phyloP scores from a whole-genome alignment of 2,113 vertebrate genomes.

The Elephas maximus region DNA sequence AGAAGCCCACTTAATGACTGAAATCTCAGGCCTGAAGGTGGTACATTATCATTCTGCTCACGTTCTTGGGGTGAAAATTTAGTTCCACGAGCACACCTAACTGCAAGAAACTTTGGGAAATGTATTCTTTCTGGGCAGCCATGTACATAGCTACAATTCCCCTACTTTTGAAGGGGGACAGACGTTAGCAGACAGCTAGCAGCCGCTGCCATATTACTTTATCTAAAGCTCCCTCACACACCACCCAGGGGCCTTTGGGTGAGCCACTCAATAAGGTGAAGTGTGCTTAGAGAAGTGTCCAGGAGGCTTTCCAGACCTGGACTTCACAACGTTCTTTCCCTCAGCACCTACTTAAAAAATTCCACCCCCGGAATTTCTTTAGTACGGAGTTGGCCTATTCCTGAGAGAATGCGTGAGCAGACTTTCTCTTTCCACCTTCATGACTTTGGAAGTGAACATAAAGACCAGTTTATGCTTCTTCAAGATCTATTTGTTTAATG shows the following conservation, averaged over 20 bases:
- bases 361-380: neutral
- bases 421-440: neutral
- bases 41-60: neutral
- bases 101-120: neutral
- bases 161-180: neutral
- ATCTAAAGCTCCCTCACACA: neutral
- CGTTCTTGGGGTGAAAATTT: neutral
- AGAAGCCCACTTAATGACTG: neutral
- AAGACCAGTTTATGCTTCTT: slow-evolving; percentile 12
- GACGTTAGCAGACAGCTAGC: slow-evolving; percentile 57
- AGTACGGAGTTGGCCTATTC: neutral
- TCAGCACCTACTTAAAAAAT: slow-evolving; percentile 46
- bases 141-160: neutral
- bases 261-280: neutral
- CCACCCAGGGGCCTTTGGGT: neutral
- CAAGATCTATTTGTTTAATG: neutral
- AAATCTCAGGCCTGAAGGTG: neutral
- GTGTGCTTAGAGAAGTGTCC: slow-evolving; percentile 8
- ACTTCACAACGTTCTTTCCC: slow-evolving; percentile 52
- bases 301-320: slow-evolving; percentile 69
- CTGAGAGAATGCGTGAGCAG: neutral
- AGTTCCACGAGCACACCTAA: neutral
- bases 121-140: neutral
- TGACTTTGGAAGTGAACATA: slow-evolving; percentile 43
- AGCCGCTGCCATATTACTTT: neutral